Percentiles rank a stretch among this genome's conserved stretches.
Evolutionary conservation across 1,140 invertebrate genomes (phyloP).

Genomic region (Sycophila sp.): DNA sequence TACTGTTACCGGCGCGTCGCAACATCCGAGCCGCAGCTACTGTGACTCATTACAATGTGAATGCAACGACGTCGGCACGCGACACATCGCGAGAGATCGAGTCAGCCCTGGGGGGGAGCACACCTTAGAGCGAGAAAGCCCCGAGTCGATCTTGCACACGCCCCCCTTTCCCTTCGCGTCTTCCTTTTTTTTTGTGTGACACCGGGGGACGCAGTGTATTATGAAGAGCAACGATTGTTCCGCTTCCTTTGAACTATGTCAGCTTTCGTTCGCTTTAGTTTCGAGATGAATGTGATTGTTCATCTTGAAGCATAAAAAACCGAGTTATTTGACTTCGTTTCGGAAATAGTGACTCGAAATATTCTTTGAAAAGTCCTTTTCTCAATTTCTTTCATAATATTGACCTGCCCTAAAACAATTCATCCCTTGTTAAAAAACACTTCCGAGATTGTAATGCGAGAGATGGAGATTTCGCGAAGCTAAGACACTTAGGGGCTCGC

Average conservation of each 20-base stretch:
- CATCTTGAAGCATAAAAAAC: background rate
- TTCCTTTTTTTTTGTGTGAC: too few relatives aligned
- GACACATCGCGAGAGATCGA: constrained; percentile 42
- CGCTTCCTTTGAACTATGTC: background rate
- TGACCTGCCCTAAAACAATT: too few relatives aligned
- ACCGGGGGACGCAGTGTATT: background rate
- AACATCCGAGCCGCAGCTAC: constrained; percentile 59
- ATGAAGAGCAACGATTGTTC: constrained; percentile 11
- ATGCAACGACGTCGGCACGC: constrained; percentile 56
- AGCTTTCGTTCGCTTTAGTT: background rate
- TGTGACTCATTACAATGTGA: constrained; percentile 64
- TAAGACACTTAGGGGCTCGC: background rate
- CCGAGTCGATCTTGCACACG: background rate
- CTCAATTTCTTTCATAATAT: too few relatives aligned
- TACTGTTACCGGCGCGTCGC: constrained; percentile 47
- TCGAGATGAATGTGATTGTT: background rate
- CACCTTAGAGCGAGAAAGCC: too few relatives aligned
- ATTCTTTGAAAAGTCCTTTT: too few relatives aligned
- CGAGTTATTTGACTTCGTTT: too few relatives aligned
- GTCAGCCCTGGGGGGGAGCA: constrained; percentile 29
- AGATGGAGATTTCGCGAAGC: too few relatives aligned
- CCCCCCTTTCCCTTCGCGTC: background rate
- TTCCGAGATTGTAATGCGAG: too few relatives aligned
- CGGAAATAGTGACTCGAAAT: too few relatives aligned
- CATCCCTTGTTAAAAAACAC: too few relatives aligned